Percentiles rank a stretch among this genome's conserved stretches.
phyloP scores from a whole-genome alignment of 2,797 vertebrate species.

The Carcharodon carcharias region DNA sequence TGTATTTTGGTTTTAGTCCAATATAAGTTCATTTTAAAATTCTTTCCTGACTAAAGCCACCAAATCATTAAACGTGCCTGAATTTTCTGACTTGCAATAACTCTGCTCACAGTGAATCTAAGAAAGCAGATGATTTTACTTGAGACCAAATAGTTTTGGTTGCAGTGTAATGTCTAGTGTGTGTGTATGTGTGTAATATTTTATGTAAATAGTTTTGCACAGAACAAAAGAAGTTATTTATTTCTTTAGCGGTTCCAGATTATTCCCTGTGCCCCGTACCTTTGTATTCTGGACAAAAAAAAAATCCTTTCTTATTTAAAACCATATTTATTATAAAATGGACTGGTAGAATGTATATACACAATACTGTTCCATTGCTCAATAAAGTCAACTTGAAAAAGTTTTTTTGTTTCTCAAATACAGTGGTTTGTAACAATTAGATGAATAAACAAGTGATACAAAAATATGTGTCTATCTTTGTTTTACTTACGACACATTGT shows the following conservation, averaged over 20 bases:
- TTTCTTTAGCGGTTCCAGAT: conserved; percentile 64
- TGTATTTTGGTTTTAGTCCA: neutral
- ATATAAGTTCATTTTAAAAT: conserved; percentile 5
- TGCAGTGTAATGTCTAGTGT: conserved; percentile 29
- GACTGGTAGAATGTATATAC: conserved; percentile 52
- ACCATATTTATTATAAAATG: conserved; percentile 65
- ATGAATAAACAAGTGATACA: conserved; percentile 66
- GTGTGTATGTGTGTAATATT: conserved; percentile 63
- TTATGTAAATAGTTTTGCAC: conserved; percentile 81
- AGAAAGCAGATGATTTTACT: neutral
- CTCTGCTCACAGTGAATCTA: neutral
- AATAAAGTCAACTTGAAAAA: conserved; percentile 55
- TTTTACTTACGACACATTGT: neutral
- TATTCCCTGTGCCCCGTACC: conserved; percentile 42
- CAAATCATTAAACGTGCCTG: neutral
- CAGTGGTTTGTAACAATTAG: conserved; percentile 61
- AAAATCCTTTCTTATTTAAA: conserved; percentile 74
- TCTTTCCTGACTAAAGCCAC: conserved; percentile 8
- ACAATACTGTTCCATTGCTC: conserved; percentile 53
- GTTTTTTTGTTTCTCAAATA: conserved; percentile 48
- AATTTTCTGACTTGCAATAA: neutral
- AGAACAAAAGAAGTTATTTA: conserved; percentile 77
- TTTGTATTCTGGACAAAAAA: conserved; percentile 61
- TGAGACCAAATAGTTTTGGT: conserved; percentile 44
- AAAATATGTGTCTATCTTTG: conserved; percentile 41